Evolutionary conservation across 1,140 invertebrate species (phyloP).

Genomic region (Heliconius hewitsoni): DNA sequence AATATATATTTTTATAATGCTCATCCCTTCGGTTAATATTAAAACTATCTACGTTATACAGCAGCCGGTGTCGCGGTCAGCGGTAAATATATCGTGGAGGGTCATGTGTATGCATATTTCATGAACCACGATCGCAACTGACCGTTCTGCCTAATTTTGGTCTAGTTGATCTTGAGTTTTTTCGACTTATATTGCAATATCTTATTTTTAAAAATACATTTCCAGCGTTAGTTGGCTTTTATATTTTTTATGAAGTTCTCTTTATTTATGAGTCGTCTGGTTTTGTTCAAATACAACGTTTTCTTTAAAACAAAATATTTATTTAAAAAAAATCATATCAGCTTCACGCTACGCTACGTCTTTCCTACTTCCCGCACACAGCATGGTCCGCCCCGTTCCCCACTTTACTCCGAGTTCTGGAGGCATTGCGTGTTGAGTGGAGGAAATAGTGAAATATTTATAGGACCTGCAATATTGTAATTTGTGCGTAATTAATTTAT

Average conservation of each 20-base stretch:
- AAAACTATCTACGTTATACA: conserved; percentile 27
- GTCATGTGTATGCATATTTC: conserved; percentile 55
- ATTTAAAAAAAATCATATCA: too few species aligned
- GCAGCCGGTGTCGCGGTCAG: conserved; percentile 43
- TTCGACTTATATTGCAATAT: background rate
- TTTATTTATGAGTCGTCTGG: background rate
- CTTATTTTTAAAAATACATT: background rate
- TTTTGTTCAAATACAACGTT: too few species aligned
- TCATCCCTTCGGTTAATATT: conserved; percentile 29
- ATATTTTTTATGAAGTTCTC: background rate
- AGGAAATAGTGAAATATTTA: too few species aligned
- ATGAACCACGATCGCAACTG: conserved; percentile 48
- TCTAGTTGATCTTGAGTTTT: conserved; percentile 24
- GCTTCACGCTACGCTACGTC: too few species aligned
- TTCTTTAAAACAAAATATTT: too few species aligned
- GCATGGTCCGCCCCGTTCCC: too few species aligned
- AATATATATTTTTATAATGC: conserved; percentile 9
- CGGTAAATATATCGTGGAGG: conserved; percentile 50
- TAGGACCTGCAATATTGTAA: too few species aligned
- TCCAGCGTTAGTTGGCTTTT: accelerated
- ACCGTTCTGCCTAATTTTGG: conserved; percentile 21
- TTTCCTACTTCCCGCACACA: too few species aligned
- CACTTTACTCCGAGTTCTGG: too few species aligned
- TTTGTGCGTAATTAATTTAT: too few species aligned
- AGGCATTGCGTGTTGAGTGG: too few species aligned